Conservation (phyloP, 2,113 vertebrate species). For the Oenanthe melanoleuca region DNA sequence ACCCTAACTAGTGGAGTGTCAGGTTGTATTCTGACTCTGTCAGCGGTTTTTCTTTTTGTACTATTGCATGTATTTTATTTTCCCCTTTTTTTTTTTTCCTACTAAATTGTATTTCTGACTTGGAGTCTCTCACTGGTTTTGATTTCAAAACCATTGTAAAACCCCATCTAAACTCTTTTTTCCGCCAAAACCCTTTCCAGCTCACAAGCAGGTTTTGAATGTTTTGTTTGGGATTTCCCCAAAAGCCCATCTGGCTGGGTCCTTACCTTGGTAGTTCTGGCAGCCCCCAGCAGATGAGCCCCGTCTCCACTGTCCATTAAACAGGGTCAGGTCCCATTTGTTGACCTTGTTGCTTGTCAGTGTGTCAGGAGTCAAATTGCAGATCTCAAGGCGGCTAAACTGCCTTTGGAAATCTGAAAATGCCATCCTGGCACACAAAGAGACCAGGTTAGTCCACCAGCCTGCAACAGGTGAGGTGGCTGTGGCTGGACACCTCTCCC, state of each 20-base stretch:
- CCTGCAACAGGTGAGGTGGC: neutral
- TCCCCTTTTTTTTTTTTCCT: no score
- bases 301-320: conserved; percentile 79
- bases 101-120: no score
- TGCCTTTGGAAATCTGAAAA: conserved; percentile 83
- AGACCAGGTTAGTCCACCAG: neutral
- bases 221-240: neutral
- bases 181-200: neutral
- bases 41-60: no score
- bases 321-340: conserved; percentile 80
- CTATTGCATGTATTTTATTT: no score
- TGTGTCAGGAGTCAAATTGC: conserved; percentile 83
- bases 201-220: neutral
- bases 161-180: neutral
- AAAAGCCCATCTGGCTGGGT: neutral
- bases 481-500: neutral
- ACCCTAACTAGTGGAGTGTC: no score
- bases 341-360: conserved; percentile 66
- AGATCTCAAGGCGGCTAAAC: conserved; percentile 87
- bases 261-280: conserved; percentile 76
- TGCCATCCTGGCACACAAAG: conserved; percentile 80
- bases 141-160: no score
- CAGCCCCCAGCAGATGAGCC: conserved; percentile 83
- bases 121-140: no score
- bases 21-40: no score